Conservation (phyloP, 2,888 invertebrate species). For the Tolmerus cingulatus region DNA sequence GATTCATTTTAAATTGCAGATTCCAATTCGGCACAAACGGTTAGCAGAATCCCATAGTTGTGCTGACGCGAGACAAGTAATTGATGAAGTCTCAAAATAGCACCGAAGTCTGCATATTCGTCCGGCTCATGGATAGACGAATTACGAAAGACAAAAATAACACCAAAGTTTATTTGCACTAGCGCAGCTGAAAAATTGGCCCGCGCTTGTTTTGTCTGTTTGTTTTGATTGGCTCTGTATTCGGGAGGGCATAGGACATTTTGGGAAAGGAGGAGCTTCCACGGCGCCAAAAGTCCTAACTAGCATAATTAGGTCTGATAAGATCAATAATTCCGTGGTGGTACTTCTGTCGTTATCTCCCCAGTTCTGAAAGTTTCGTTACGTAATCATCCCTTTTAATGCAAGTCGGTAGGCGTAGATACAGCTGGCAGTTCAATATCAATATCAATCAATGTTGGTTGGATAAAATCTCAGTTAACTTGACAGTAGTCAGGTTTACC, state of each 20-base stretch:
- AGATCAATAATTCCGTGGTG: background rate
- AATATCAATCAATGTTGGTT: background rate
- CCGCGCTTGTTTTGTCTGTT: background rate
- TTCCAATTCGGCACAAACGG: background rate
- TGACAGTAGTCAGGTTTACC: background rate
- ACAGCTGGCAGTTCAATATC: background rate
- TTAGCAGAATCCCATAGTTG: background rate
- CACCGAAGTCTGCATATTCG: conserved; percentile 8
- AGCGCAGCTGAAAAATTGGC: background rate
- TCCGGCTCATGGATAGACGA: background rate
- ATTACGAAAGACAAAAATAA: conserved; percentile 12
- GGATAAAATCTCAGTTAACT: background rate
- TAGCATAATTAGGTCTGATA: background rate
- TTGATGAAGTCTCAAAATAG: conserved; percentile 22
- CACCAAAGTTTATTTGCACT: conserved; percentile 2
- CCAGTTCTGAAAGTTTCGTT: background rate
- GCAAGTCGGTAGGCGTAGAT: background rate
- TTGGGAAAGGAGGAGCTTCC: background rate
- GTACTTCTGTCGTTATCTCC: background rate
- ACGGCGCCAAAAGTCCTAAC: background rate
- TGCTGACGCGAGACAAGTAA: conserved; percentile 18
- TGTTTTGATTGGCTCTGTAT: background rate
- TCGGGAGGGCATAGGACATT: background rate
- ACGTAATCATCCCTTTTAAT: background rate
- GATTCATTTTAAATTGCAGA: conserved; percentile 6